Evolutionary conservation across 1,140 invertebrate genomes (phyloP).

Genomic region (Rhagoletis pomonella): DNA sequence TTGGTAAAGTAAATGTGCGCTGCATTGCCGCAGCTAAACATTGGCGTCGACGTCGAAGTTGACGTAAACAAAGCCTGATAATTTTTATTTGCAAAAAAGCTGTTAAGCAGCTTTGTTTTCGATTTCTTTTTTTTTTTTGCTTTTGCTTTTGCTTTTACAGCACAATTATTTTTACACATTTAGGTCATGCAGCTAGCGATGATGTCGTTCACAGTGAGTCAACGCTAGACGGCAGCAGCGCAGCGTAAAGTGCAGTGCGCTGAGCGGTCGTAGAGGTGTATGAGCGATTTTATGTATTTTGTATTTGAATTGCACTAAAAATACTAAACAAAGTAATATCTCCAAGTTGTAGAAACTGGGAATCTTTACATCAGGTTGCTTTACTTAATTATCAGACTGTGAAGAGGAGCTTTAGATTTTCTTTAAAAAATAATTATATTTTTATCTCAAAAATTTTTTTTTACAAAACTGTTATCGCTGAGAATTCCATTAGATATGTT

Average conservation of each 20-base stretch:
- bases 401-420: too few species aligned
- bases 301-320: too few species aligned
- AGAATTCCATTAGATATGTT: too few species aligned
- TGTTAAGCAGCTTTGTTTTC: neutral
- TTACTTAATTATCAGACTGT: too few species aligned
- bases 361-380: too few species aligned
- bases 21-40: neutral
- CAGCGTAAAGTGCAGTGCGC: neutral
- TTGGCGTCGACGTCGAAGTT: neutral
- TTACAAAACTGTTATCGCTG: too few species aligned
- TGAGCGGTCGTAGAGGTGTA: neutral
- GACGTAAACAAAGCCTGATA: neutral
- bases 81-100: neutral
- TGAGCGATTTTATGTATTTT: too few species aligned
- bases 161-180: conserved; percentile 55
- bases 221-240: neutral
- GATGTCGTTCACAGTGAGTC: neutral
- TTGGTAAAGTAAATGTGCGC: neutral
- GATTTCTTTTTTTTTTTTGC: neutral
- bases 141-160: neutral
- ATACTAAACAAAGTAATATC: too few species aligned
- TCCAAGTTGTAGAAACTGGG: too few species aligned
- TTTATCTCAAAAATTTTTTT: too few species aligned
- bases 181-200: conserved; percentile 32
- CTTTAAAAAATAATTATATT: too few species aligned